Evolutionary conservation across 2,113 vertebrate species (phyloP).

Genomic region (Prinia subflava): DNA sequence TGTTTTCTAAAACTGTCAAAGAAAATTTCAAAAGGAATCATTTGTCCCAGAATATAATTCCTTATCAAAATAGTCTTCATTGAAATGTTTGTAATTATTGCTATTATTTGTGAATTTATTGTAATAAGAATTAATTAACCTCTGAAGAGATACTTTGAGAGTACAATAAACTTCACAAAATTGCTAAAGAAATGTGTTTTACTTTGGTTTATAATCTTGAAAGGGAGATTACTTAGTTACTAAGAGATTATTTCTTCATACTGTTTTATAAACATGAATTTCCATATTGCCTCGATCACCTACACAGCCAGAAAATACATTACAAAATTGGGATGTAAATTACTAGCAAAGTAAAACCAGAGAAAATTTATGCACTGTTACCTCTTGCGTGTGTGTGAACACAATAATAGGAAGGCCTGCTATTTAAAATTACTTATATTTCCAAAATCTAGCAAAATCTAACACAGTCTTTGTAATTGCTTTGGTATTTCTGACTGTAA

Average conservation of each 20-base stretch:
- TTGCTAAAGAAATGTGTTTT: background rate
- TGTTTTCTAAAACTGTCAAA: background rate
- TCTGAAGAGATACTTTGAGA: background rate
- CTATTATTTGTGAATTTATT: background rate
- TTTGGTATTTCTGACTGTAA: background rate
- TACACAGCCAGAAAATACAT: background rate
- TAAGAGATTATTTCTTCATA: background rate
- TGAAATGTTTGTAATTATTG: background rate
- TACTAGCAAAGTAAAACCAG: background rate
- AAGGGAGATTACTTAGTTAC: background rate
- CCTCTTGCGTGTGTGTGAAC: background rate
- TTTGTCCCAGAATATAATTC: background rate
- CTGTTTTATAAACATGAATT: background rate
- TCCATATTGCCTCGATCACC: background rate
- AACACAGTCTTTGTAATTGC: background rate
- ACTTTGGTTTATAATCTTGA: background rate
- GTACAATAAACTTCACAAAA: background rate
- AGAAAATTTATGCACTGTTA: background rate
- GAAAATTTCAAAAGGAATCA: conserved; percentile 2
- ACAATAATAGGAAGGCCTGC: background rate
- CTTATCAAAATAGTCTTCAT: background rate
- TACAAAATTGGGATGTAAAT: background rate
- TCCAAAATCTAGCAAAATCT: background rate
- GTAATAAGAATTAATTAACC: background rate
- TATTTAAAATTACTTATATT: background rate